Base-by-base conservation (phyloP, 2,113 vertebrate species). In the Menura novaehollandiae region DNA sequence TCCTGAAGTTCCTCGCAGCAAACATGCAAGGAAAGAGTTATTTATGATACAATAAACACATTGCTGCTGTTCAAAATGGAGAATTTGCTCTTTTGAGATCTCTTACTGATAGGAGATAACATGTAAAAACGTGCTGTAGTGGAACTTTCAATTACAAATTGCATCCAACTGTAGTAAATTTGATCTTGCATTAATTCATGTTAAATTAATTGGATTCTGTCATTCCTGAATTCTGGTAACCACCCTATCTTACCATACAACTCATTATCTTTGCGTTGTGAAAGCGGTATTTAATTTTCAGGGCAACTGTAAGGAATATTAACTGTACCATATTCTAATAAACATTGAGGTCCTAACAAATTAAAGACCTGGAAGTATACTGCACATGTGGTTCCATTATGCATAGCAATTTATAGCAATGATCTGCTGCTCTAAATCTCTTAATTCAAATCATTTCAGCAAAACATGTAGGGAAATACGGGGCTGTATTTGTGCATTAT, bases 141-240 rank as follows among this genome's bases (percentile, higher is more conserved):
- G 60, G 53, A 88, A 78, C 78, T 88, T 90, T 23, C 37, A 88
- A 49, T 81, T 91, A 79, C 69, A 88, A 77, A 80, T 71, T 74
- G 81, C 80, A 95, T 79, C 62, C 86, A 92, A 83, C 63, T 72
- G 83, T 56, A 89, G 71, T 91, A 92, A 93, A 89, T 92, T 84
- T 60, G 79, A 84, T 77, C 73, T 81, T 92, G 56, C 47, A 47
- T 93, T 93, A 94, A 91, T 93, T 93, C n/a, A 12, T 72, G 83
- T 83, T 92, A 92, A 91, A 93, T 94, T 93, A 96, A 81, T 78
- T 81, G 73, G 68, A 92, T 91, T 92, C 76, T 93, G 69, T 86
- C 90, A 78, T 87, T 96, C 64, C 60, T 89, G 75, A 94, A 74
- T 83, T 86, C 82, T 90, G 47, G 51, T 96, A 90, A 96, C 63